These are phyloP conservation scores for Bombus sibiricus DNA, from an alignment of 1,140 invertebrate species.

Conservation along the genomic window DNA sequence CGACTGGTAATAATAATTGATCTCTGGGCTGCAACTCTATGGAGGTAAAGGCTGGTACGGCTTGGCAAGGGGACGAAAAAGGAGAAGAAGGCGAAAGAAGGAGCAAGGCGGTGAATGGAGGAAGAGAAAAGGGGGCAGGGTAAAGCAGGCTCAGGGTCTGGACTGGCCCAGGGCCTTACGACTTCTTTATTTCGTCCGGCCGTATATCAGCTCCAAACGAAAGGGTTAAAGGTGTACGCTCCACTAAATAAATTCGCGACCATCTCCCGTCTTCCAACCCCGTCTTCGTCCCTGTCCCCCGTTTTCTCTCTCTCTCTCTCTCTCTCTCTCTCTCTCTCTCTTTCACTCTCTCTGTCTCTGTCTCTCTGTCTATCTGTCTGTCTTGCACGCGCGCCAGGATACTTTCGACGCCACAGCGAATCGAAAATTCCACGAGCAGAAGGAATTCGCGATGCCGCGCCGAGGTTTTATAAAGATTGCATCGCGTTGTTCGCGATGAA, in stretches of 20 bases:
- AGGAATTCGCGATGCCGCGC: slow-evolving; percentile 29
- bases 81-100: slow-evolving; percentile 1
- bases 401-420: slow-evolving; percentile 26
- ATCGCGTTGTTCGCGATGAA: slow-evolving; percentile 17
- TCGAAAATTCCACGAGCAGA: slow-evolving; percentile 25
- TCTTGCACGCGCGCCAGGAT: not conserved
- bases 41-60: slow-evolving; percentile 19
- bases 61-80: not conserved
- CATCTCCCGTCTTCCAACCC: slow-evolving; percentile 47
- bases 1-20: slow-evolving; percentile 75
- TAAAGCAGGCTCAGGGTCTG: slow-evolving; percentile 23
- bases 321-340: not conserved
- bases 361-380: not conserved
- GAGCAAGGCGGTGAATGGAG: slow-evolving; percentile 10
- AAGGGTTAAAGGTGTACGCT: slow-evolving; percentile 67
- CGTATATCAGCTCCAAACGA: slow-evolving; percentile 71
- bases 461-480: slow-evolving; percentile 13
- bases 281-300: not conserved
- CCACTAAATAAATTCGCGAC: slow-evolving; percentile 65
- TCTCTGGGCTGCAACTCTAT: slow-evolving; percentile 62
- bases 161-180: slow-evolving; percentile 65
- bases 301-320: not conserved
- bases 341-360: no score
- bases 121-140: not conserved
- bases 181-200: slow-evolving; percentile 71